Percentiles rank a stretch among this genome's conserved stretches.
These are phyloP conservation scores for Bombylius major DNA, from an alignment of 2,888 invertebrate species.

Conservation along the genomic window DNA sequence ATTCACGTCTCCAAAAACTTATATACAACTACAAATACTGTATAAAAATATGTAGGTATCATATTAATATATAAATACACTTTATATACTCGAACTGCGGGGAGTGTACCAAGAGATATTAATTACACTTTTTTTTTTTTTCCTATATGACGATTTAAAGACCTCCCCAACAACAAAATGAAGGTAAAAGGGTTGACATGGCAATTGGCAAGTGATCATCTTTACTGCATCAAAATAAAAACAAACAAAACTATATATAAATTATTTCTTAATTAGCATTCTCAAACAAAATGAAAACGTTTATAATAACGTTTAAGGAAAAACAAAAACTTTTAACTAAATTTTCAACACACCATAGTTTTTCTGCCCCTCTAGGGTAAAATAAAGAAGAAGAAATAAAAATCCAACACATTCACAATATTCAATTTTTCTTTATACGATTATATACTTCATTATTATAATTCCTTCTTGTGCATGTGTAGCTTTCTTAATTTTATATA, in stretches of 20 bases:
- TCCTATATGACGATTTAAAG: no score
- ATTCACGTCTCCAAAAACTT: no score
- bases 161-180: no score
- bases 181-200: constrained; percentile 1
- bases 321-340: no score
- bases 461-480: not conserved
- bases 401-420: no score
- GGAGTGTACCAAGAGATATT: constrained; percentile 17
- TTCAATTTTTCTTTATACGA: not conserved
- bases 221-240: not conserved
- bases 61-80: no score
- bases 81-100: not conserved
- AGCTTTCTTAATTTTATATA: constrained; percentile 6
- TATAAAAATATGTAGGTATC: no score
- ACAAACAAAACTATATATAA: not conserved
- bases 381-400: no score
- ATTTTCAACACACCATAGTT: no score
- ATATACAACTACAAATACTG: no score
- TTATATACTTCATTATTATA: not conserved
- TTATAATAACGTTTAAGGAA: no score
- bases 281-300: not conserved
- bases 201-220: not conserved
- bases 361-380: no score
- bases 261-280: not conserved
- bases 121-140: constrained; percentile 3